Base-by-base conservation (phyloP, 2,888 invertebrate genomes). In the Macropis europaea region DNA sequence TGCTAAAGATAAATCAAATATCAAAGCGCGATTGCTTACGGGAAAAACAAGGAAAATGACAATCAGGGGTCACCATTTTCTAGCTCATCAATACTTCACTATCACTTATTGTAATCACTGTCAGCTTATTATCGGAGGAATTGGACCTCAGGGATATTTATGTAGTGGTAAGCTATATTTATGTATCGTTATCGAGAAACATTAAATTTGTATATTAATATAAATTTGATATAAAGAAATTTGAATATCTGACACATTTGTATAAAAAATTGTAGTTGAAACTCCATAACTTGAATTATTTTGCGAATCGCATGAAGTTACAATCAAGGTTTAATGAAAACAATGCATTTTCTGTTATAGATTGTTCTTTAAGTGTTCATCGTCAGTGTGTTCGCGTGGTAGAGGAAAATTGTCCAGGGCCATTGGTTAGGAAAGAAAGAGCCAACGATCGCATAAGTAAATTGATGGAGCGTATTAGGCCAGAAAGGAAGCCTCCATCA, bases 81-180 rank as follows among this genome's bases (percentile, higher is more conserved):
- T 95, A 84, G 94, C 96, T 84, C 95, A 96, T 88, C 96, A 97
- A 91, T 95, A 98, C 91, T 95, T 94, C 88, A 95, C 95, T 78
- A 96, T 97, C 87, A 97, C 96, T 77, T 94, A 95, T 91, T 99
- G 99, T 91, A 96, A 97, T 91, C 95, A 96, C 91, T 99, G 99
- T 91, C 95, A 96, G 87, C 93, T 94, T 88, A 95, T 97, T 79
- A 95, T 99, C 82, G 97, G 97, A 93, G 99, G 99, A 52, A 95
- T 99, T 69, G 97, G 98, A 85, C 97, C 98, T 77, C 99, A 99
- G 91, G 99, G 98, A 63, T 98, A 96, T 92, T 96, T 97, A 87
- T 99, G 99, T 91, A 93, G 95, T 88, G 95, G 98, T 97, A 91
- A 32, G 28, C 30, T 45, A 34, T 28, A 26, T 15, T 22, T 24